These are phyloP conservation scores for Psilopogon haemacephalus DNA, from an alignment of 2,113 vertebrate genomes.

Conservation along the genomic window DNA sequence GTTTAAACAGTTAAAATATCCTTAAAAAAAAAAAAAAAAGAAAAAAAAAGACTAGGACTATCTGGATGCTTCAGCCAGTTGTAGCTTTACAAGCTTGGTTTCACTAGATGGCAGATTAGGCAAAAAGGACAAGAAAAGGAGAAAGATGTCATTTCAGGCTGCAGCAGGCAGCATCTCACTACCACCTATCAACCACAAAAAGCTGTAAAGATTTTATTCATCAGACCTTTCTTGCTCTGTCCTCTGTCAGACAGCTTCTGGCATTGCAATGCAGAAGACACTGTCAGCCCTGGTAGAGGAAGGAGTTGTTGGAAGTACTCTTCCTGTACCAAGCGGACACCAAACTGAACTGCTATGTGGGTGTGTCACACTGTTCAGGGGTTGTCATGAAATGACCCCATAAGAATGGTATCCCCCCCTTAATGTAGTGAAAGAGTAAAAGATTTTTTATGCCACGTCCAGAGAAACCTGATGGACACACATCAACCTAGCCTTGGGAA, in stretches of 20 bases:
- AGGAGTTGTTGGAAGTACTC: not conserved
- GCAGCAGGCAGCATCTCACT: not conserved
- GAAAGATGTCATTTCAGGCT: not conserved
- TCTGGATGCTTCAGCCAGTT: not conserved
- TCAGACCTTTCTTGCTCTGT: not conserved
- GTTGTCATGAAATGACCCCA: not conserved
- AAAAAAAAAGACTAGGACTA: not conserved
- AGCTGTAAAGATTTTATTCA: not conserved
- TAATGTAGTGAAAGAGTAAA: not conserved
- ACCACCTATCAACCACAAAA: not conserved
- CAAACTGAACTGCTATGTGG: not conserved
- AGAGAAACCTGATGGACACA: not conserved
- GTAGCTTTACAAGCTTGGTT: not conserved
- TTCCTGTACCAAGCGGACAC: not conserved
- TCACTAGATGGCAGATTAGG: not conserved
- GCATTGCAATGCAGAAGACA: not conserved
- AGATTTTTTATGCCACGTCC: not conserved
- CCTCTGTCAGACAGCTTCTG: not conserved
- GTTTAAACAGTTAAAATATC: not conserved
- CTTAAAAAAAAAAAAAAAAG: not conserved
- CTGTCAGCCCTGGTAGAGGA: not conserved
- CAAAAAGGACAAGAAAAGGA: not conserved
- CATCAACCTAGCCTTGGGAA: not conserved
- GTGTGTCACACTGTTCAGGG: not conserved
- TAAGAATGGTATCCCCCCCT: not conserved